phyloP scores from a whole-genome alignment of 2,797 vertebrate genomes.

The Leptatherina wallacei region DNA sequence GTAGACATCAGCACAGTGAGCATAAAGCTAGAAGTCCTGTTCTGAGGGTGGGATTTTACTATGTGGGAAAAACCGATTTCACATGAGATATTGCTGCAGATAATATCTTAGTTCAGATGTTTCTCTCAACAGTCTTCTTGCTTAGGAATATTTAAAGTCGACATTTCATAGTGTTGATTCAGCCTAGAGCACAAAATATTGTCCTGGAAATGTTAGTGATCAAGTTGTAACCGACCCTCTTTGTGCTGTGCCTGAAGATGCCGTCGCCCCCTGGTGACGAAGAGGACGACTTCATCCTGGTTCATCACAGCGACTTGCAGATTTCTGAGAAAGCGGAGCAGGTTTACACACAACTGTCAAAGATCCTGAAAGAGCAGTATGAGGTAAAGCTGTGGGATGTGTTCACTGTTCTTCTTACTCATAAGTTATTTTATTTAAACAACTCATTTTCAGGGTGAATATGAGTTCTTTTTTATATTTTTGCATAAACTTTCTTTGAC shows the following conservation, averaged over 20 bases:
- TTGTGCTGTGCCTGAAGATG: slow-evolving; percentile 78
- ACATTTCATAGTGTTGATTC: not conserved
- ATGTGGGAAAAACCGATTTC: not conserved
- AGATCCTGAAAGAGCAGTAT: slow-evolving; percentile 90
- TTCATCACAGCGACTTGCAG: slow-evolving; percentile 92
- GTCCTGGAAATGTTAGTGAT: no score
- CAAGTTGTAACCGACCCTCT: not conserved
- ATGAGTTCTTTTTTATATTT: not conserved
- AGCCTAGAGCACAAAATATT: not conserved
- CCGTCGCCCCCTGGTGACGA: slow-evolving; percentile 92
- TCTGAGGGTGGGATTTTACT: not conserved
- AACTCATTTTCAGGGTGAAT: not conserved
- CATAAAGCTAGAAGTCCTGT: not conserved
- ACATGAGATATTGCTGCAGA: not conserved
- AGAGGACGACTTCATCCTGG: slow-evolving; percentile 93
- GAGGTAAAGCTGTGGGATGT: slow-evolving; percentile 79
- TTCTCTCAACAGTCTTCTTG: no score
- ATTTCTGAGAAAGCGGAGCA: slow-evolving; percentile 90
- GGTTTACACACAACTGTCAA: slow-evolving; percentile 89
- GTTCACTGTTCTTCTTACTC: not conserved
- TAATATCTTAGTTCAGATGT: not conserved
- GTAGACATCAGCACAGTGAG: slow-evolving; percentile 90
- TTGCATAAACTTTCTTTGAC: not conserved
- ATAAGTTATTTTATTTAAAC: not conserved
- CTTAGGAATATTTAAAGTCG: not conserved